phyloP scores from a whole-genome alignment of 1,140 invertebrate species.

The Oppia nitens region DNA sequence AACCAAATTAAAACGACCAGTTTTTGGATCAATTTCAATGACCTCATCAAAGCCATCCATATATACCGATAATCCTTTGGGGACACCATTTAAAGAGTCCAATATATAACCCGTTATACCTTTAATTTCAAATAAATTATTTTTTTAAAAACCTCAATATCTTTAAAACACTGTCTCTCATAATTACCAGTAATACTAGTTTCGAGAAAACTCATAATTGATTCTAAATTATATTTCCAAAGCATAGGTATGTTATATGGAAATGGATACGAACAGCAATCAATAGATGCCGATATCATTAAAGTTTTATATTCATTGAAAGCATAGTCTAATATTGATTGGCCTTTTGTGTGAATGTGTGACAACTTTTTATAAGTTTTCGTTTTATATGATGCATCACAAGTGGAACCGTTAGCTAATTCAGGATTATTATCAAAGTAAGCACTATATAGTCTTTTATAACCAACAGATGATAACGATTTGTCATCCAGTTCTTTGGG shows the following conservation, averaged over 20 bases:
- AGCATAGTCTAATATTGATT: neutral
- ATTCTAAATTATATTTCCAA: conserved; percentile 52
- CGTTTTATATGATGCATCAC: neutral
- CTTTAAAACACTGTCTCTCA: neutral
- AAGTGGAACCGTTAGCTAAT: neutral
- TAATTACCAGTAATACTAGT: conserved; percentile 29
- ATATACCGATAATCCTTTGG: neutral
- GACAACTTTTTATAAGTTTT: neutral
- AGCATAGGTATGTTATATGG: conserved; percentile 43
- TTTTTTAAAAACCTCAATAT: conserved; percentile 10
- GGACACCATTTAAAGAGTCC: neutral
- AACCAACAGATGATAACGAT: conserved; percentile 15
- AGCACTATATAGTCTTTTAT: conserved; percentile 47
- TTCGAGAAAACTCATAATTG: conserved; percentile 44
- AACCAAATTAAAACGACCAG: neutral
- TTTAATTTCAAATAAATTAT: neutral
- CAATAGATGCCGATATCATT: conserved; percentile 32
- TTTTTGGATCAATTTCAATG: neutral
- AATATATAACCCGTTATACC: neutral
- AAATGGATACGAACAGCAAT: conserved; percentile 60
- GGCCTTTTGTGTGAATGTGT: neutral
- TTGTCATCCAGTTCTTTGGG: neutral
- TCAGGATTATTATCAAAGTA: conserved; percentile 3
- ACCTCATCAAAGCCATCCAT: neutral
- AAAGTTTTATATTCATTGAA: conserved; percentile 3